Evolutionary conservation across 2,888 invertebrate genomes (phyloP).

Genomic region (Smittia sp.): DNA sequence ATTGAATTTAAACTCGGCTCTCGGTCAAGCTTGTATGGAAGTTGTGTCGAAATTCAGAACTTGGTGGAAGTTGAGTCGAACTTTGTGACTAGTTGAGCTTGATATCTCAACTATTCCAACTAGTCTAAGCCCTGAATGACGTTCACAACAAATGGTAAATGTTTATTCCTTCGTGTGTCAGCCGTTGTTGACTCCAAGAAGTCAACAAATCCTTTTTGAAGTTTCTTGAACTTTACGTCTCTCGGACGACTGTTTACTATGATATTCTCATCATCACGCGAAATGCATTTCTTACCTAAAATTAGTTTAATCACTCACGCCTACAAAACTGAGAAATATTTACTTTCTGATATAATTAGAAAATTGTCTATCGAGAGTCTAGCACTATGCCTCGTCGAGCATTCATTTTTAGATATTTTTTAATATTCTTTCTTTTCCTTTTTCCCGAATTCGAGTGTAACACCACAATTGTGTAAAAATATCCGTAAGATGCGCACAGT

Average conservation of each 20-base stretch:
- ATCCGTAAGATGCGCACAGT: constrained; percentile 14
- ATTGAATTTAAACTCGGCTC: too few relatives aligned
- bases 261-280: neutral
- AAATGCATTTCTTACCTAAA: constrained; percentile 33
- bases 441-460: constrained; percentile 28
- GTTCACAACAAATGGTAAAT: constrained; percentile 18
- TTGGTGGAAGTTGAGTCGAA: too few relatives aligned
- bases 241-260: constrained; percentile 8
- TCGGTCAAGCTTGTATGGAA: too few relatives aligned
- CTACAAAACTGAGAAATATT: constrained; percentile 12
- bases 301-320: constrained; percentile 32
- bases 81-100: too few relatives aligned
- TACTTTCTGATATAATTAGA: constrained; percentile 39
- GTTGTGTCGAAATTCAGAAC: too few relatives aligned
- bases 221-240: neutral
- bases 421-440: constrained; percentile 26
- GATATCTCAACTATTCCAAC: too few relatives aligned
- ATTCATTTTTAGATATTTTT: constrained; percentile 8
- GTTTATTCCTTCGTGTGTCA: neutral
- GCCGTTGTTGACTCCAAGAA: neutral
- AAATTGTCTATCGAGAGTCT: constrained; percentile 41
- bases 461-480: constrained; percentile 23
- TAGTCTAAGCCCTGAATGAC: neutral
- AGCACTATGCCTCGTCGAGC: constrained; percentile 29
- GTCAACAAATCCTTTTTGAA: constrained; percentile 3